phyloP scores from a whole-genome alignment of 2,797 vertebrate genomes.

The Eutrigla gurnardus region DNA sequence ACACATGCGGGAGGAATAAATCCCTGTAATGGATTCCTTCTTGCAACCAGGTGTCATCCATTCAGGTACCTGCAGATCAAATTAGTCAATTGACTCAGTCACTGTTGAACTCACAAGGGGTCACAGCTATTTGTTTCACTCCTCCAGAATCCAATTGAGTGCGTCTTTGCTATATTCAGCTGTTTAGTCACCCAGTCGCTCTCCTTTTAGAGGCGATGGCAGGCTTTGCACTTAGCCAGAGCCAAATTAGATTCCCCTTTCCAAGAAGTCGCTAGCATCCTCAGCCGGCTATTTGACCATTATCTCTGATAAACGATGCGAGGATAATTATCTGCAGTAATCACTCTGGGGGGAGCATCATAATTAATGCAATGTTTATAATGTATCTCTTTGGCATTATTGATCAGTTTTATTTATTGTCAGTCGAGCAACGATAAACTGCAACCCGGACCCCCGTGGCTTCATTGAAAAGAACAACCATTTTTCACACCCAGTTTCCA shows the following conservation, averaged over 20 bases:
- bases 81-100: constrained; percentile 61
- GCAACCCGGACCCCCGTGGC: constrained; percentile 45
- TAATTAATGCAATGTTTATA: constrained; percentile 45
- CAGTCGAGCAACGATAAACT: constrained; percentile 52
- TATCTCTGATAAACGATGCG: constrained; percentile 14
- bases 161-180: constrained; percentile 54
- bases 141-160: constrained; percentile 65
- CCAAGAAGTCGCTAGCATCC: constrained; percentile 2
- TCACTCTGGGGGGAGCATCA: constrained; percentile 22
- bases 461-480: constrained; percentile 51
- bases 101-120: constrained; percentile 58
- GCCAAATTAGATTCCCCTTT: constrained; percentile 30
- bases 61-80: constrained; percentile 59
- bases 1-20: constrained; percentile 24
- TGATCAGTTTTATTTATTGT: constrained; percentile 58
- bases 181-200: constrained; percentile 35
- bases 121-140: constrained; percentile 72
- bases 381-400: constrained; percentile 31
- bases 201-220: constrained; percentile 33
- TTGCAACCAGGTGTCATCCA: constrained; percentile 55
- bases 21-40: constrained; percentile 54
- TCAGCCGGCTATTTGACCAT: constrained; percentile 11
- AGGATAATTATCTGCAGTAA: constrained; percentile 39
- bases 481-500: constrained; percentile 70
- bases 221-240: constrained; percentile 12